Base-by-base conservation (phyloP, 2,888 invertebrate genomes). In the Chymomyza fuscimana region DNA sequence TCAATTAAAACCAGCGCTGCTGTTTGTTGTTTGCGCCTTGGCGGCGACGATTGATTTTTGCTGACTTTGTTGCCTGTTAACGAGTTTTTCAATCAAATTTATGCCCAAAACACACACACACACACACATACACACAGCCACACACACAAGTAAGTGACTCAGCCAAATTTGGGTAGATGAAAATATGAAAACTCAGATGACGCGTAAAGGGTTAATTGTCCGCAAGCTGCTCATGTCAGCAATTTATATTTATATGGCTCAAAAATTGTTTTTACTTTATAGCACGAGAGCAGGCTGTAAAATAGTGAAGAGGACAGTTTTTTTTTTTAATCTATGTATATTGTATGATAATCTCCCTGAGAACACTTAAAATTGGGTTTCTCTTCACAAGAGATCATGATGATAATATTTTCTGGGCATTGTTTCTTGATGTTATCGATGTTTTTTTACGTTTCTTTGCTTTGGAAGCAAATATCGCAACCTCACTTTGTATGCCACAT, bases 121-220 rank as follows among this genome's bases (percentile, higher is more conserved):
- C 63, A 62, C 65, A 69, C 63, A 63, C 65, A 40, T 58, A 59
- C 62, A 52, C n/a, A n/a, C n/a, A n/a, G n/a, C n/a, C 63, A 62
- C 65, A 69, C 63, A 63, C 65, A 40, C 61, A 59, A 59, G 50
- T 7, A 46, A 3, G 12, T 46, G 40, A 46, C 40, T 46, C 40
- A 12, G 40, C 12, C 40, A 12, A 46, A 81, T 81, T 81, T 80
- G 73, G 75, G 78, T 70, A 70, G 59, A 40, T 63, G 46, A 25
- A 80, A 80, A 81, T 87, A 36, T 32, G 61, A n/a, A 16, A 61
- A 61, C 16, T 59, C 59, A 29, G 32, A n/a, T 85, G 82, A 76
- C 82, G 85, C 87, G 86, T 87, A 79, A 85, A 81, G 87, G 83
- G 83, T 87, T 86, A 87, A 83, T 85, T 81, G 77, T 75, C 32